Evolutionary conservation across 2,888 invertebrate species (phyloP).

Genomic region (Automeris io): DNA sequence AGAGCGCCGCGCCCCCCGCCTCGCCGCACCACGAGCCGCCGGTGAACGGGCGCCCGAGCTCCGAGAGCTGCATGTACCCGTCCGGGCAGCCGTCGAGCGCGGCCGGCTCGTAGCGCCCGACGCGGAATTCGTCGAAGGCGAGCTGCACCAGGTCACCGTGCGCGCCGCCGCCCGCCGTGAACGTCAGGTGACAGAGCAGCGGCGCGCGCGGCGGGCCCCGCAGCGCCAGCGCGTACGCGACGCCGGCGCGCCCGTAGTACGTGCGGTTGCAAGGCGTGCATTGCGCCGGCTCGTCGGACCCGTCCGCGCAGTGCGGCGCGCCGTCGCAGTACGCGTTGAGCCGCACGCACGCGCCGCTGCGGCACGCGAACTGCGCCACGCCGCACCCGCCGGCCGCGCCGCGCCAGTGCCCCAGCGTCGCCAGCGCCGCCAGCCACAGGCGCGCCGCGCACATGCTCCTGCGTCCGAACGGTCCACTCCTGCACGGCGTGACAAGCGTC

Average conservation of each 20-base stretch:
- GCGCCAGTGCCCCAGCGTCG: constrained; percentile 24
- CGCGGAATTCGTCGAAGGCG: constrained; percentile 91
- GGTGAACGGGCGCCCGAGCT: constrained; percentile 90
- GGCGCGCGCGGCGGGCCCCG: constrained; percentile 87
- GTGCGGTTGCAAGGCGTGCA: constrained; percentile 86
- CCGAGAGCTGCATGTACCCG: constrained; percentile 91
- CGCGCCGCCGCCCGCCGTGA: constrained; percentile 92
- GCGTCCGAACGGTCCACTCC: neutral
- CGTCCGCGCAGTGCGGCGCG: constrained; percentile 88
- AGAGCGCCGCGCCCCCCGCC: constrained; percentile 87
- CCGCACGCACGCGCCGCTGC: constrained; percentile 86
- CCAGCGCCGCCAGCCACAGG: constrained; percentile 8
- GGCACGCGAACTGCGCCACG: constrained; percentile 53
- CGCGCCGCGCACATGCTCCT: no score
- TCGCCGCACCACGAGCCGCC: constrained; percentile 94
- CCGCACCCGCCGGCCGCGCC: constrained; percentile 54
- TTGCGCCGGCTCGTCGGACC: constrained; percentile 87
- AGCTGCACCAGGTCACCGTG: constrained; percentile 94
- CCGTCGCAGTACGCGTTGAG: constrained; percentile 93
- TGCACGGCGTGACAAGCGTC: neutral
- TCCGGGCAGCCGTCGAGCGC: constrained; percentile 88
- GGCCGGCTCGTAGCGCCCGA: constrained; percentile 87
- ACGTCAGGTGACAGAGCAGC: constrained; percentile 92
- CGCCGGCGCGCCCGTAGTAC: constrained; percentile 91
- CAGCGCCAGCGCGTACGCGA: constrained; percentile 87